Conservation (phyloP, 2,797 vertebrate species). For the Danio jaintianensis region DNA sequence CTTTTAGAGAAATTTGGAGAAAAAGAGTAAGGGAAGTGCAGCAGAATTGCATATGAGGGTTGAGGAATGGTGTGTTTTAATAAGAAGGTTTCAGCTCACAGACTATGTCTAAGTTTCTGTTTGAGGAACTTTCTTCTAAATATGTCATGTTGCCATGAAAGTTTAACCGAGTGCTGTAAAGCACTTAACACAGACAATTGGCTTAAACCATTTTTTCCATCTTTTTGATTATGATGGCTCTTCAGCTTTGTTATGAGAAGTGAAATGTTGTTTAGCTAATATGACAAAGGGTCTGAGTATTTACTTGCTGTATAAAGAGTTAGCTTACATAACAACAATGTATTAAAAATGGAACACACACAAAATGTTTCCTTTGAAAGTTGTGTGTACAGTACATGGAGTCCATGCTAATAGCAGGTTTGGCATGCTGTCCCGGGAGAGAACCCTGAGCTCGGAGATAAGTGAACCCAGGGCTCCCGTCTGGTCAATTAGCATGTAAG, state of each 20-base stretch:
- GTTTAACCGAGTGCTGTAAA: neutral
- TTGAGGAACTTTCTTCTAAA: neutral
- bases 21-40: neutral
- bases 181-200: too few relatives aligned
- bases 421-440: too few relatives aligned
- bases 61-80: constrained; percentile 40
- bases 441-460: too few relatives aligned
- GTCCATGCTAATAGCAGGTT: too few relatives aligned
- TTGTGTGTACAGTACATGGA: too few relatives aligned
- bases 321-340: too few relatives aligned
- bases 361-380: too few relatives aligned
- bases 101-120: neutral
- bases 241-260: neutral
- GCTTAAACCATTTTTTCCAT: neutral
- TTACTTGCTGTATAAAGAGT: neutral
- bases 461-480: too few relatives aligned
- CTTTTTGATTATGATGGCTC: neutral
- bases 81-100: constrained; percentile 10
- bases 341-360: too few relatives aligned
- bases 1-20: constrained; percentile 15
- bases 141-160: neutral
- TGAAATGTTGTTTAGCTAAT: too few relatives aligned
- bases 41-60: constrained; percentile 43
- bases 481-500: too few relatives aligned
- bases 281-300: neutral